Conservation (phyloP, 2,888 invertebrate genomes). For the Steinernema hermaphroditum region DNA sequence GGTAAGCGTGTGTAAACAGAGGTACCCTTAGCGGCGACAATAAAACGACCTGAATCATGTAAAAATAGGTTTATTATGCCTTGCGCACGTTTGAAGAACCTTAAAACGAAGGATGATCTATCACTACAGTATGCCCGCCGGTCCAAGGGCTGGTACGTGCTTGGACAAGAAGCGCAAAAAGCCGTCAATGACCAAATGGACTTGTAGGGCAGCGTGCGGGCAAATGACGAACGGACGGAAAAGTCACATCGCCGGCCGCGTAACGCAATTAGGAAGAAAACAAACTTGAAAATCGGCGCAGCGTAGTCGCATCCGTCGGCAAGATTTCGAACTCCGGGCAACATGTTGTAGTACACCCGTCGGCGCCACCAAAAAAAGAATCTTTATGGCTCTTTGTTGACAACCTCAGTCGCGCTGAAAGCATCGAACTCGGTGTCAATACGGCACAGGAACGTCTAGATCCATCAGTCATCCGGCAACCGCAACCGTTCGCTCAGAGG, state of each 20-base stretch:
- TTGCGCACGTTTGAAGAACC: too few relatives aligned
- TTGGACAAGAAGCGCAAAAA: background rate
- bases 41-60: too few relatives aligned
- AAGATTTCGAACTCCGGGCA: background rate
- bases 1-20: too few relatives aligned
- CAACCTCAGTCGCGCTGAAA: background rate
- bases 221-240: background rate
- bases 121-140: too few relatives aligned
- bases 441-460: background rate
- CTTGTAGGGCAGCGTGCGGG: too few relatives aligned
- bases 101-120: too few relatives aligned
- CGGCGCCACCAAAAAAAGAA: background rate
- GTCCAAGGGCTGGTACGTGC: too few relatives aligned
- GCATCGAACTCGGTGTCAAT: background rate
- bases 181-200: background rate
- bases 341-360: background rate
- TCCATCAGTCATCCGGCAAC: slow-evolving; percentile 10
- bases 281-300: slow-evolving; percentile 13
- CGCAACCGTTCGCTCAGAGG: background rate
- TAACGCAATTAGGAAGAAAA: slow-evolving; percentile 25
- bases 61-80: too few relatives aligned
- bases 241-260: background rate
- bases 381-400: slow-evolving; percentile 24
- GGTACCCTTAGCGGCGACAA: too few relatives aligned
- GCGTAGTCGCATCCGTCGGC: too few relatives aligned